These are phyloP conservation scores for Lacerta agilis DNA, from an alignment of 2,797 vertebrate species.

Conservation along the genomic window DNA sequence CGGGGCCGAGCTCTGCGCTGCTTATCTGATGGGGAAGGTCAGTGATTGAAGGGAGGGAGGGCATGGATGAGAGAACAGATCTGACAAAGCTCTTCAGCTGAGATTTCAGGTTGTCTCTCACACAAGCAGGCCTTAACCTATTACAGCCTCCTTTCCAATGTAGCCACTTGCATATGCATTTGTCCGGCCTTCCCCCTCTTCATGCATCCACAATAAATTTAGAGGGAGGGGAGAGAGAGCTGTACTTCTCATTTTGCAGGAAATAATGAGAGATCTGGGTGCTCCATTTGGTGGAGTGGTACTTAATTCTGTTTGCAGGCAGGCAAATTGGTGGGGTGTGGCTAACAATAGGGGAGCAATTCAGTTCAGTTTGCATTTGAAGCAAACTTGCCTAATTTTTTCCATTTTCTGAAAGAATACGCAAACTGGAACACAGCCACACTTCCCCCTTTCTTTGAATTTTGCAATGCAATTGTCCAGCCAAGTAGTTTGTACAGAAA, in stretches of 20 bases:
- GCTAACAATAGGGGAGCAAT: too few species aligned
- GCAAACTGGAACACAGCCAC: too few species aligned
- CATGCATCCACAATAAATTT: background rate
- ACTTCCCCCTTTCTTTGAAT: too few species aligned
- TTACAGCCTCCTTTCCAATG: slow-evolving; percentile 52
- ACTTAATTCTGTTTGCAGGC: slow-evolving; percentile 37
- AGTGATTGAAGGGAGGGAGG: slow-evolving; percentile 74
- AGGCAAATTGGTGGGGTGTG: background rate
- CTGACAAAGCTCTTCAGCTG: slow-evolving; percentile 74
- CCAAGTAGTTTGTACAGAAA: too few species aligned
- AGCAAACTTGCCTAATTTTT: too few species aligned
- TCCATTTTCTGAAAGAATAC: too few species aligned
- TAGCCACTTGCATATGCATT: slow-evolving; percentile 34
- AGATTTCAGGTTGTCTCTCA: slow-evolving; percentile 66
- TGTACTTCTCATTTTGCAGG: background rate
- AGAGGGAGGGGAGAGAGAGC: slow-evolving; percentile 11
- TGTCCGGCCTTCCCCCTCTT: background rate
- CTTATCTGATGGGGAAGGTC: slow-evolving; percentile 80
- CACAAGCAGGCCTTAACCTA: slow-evolving; percentile 59
- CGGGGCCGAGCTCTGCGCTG: slow-evolving; percentile 71
- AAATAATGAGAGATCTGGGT: background rate
- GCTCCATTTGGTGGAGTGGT: slow-evolving; percentile 17
- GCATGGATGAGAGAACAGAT: slow-evolving; percentile 66
- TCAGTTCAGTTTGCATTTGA: too few species aligned
- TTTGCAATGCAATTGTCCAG: too few species aligned